Evolutionary conservation across 2,888 invertebrate species (phyloP).

Genomic region (Uloborus plumipes): DNA sequence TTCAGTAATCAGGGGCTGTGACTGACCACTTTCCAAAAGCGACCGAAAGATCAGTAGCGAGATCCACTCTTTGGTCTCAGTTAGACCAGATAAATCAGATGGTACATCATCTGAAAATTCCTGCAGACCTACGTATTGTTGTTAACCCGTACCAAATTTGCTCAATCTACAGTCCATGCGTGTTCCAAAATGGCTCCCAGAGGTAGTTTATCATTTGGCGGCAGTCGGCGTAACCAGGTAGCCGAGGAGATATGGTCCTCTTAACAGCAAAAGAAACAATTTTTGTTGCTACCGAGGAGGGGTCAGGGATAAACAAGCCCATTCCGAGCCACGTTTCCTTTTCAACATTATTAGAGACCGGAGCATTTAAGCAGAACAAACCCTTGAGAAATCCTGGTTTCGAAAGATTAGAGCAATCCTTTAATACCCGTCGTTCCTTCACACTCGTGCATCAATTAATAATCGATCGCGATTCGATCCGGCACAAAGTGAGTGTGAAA

Average conservation of each 20-base stretch:
- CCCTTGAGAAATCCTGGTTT: too few species aligned
- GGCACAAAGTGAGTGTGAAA: slow-evolving; percentile 30
- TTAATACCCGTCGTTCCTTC: slow-evolving; percentile 21
- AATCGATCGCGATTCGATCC: background rate
- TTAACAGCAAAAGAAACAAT: slow-evolving; percentile 42
- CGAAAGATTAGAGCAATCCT: slow-evolving; percentile 40
- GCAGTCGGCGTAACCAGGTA: slow-evolving; percentile 25
- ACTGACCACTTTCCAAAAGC: too few species aligned
- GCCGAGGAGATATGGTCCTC: slow-evolving; percentile 28
- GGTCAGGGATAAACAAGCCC: background rate
- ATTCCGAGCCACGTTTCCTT: slow-evolving; percentile 27
- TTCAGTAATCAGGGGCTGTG: too few species aligned
- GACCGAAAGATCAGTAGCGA: too few species aligned
- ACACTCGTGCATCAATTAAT: slow-evolving; percentile 27
- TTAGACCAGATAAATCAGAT: too few species aligned
- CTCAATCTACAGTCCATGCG: too few species aligned
- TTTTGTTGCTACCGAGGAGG: background rate
- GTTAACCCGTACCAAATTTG: too few species aligned
- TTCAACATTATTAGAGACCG: slow-evolving; percentile 31
- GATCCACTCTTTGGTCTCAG: too few species aligned
- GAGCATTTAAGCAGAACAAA: background rate
- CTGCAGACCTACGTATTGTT: too few species aligned
- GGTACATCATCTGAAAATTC: too few species aligned
- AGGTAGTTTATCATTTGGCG: background rate
- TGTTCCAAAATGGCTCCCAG: slow-evolving; percentile 7